A percentile compares a stretch with the other conserved stretches of the same genome.
phyloP scores from a whole-genome alignment of 2,888 invertebrate species.

The Chloroclysta siterata region DNA sequence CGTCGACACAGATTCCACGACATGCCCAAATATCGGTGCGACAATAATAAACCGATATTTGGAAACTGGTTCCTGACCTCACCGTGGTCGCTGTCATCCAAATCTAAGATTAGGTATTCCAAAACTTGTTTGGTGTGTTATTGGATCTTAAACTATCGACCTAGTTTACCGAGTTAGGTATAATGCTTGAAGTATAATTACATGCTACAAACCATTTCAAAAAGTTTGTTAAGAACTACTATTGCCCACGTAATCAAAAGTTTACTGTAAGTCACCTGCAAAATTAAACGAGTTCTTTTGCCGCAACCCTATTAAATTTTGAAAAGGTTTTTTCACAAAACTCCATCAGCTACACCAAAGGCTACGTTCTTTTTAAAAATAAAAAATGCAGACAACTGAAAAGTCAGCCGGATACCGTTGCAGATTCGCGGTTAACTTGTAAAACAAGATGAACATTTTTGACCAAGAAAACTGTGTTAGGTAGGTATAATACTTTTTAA shows the following conservation, averaged over 20 bases:
- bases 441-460: conserved; percentile 50
- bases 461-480: conserved; percentile 39
- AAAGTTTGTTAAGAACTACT: too few relatives aligned
- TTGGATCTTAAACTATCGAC: conserved; percentile 16
- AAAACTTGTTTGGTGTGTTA: conserved; percentile 15
- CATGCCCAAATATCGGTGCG: conserved; percentile 63
- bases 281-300: conserved; percentile 1
- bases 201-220: neutral
- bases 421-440: conserved; percentile 52
- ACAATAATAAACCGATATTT: conserved; percentile 57
- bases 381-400: conserved; percentile 37
- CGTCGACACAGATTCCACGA: conserved; percentile 54
- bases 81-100: conserved; percentile 35
- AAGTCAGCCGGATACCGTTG: conserved; percentile 54
- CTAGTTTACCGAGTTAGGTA: conserved; percentile 22
- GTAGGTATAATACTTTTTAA: neutral
- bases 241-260: too few relatives aligned
- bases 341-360: conserved; percentile 2
- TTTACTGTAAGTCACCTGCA: neutral
- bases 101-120: conserved; percentile 25
- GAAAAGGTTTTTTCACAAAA: conserved; percentile 7
- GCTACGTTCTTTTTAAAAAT: conserved; percentile 9
- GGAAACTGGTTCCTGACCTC: conserved; percentile 53
- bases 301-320: neutral
- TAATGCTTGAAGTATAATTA: conserved; percentile 2